A percentile compares a stretch with the other conserved stretches of the same genome.
Evolutionary conservation across 2,888 invertebrate species (phyloP).

Genomic region (Phortica magna): DNA sequence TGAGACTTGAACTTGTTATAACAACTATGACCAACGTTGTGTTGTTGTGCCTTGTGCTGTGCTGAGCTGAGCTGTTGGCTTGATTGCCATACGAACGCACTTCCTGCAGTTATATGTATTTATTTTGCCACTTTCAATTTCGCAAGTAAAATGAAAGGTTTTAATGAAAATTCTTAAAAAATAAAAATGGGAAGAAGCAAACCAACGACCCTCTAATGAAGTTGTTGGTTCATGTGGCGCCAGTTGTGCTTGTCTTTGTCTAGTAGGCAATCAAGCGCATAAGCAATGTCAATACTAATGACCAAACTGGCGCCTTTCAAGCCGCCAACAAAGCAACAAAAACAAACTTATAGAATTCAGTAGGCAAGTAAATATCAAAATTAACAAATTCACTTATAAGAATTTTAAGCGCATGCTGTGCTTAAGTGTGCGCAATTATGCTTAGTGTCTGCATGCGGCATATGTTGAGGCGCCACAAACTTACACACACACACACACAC

Average conservation of each 20-base stretch:
- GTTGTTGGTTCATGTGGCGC: constrained; percentile 6
- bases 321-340: not conserved
- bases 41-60: not conserved
- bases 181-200: not conserved
- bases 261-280: too few relatives aligned
- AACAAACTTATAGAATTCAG: too few relatives aligned
- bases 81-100: not conserved
- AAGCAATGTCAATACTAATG: too few relatives aligned
- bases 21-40: not conserved
- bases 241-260: not conserved
- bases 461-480: constrained; percentile 12
- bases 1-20: not conserved
- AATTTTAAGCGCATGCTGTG: constrained; percentile 12
- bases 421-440: not conserved
- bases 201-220: not conserved
- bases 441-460: not conserved
- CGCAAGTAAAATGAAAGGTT: not conserved
- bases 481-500: not conserved
- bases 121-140: not conserved
- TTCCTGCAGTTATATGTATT: not conserved
- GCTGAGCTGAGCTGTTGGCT: not conserved
- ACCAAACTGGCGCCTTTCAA: not conserved
- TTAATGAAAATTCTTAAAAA: constrained; percentile 17
- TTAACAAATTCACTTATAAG: not conserved
- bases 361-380: not conserved